A percentile compares a stretch with the other conserved stretches of the same genome.
These are phyloP conservation scores for Creontiades dilutus DNA, from an alignment of 2,888 invertebrate genomes.

Conservation along the genomic window DNA sequence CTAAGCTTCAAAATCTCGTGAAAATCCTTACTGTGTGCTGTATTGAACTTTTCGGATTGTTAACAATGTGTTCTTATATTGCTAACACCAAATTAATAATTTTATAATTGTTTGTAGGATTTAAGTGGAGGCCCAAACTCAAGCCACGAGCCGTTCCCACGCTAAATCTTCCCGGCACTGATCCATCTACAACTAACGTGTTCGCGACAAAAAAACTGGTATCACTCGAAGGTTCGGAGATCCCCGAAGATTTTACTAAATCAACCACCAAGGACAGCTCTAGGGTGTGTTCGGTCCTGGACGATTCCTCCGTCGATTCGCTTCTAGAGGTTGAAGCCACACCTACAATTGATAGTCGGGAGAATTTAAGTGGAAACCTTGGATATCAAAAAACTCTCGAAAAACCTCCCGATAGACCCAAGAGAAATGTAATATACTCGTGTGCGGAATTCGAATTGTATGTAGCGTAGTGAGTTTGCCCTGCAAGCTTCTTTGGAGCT, in stretches of 20 bases:
- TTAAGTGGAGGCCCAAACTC: constrained; percentile 40
- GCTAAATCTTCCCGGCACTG: not conserved
- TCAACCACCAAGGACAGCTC: too few species aligned
- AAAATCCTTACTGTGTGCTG: too few species aligned
- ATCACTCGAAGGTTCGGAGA: not conserved
- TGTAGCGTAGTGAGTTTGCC: not conserved
- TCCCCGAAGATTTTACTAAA: too few species aligned
- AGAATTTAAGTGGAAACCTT: not conserved
- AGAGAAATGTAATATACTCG: not conserved
- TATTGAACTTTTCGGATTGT: too few species aligned
- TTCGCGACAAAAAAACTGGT: not conserved
- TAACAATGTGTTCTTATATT: too few species aligned
- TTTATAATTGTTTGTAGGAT: not conserved
- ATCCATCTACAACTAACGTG: not conserved
- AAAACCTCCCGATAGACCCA: not conserved
- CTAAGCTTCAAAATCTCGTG: too few species aligned
- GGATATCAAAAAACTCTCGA: not conserved
- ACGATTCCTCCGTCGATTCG: too few species aligned
- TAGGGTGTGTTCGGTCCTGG: not conserved
- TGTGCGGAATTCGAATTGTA: not conserved
- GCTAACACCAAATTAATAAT: too few species aligned
- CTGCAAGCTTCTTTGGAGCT: too few species aligned
- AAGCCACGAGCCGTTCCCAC: not conserved
- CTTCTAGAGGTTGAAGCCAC: not conserved
- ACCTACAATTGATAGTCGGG: not conserved